Base-by-base conservation (phyloP, 2,797 vertebrate species). In the Streptopelia turtur region DNA sequence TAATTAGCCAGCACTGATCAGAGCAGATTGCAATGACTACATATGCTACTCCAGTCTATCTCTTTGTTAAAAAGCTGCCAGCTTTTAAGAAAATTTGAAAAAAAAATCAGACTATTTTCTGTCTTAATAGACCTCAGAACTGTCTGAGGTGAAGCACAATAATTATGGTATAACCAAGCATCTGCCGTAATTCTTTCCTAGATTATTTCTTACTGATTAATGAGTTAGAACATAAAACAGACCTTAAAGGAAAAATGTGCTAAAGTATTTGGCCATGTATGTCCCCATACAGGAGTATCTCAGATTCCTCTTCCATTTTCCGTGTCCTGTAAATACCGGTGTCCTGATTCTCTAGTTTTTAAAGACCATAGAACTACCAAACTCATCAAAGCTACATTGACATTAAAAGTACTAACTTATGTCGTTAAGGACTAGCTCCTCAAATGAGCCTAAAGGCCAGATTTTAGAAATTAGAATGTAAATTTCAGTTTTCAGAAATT, bases 1-100 rank as follows among this genome's bases (percentile, higher is more conserved):
- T 89, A 69, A 83, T 94, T 89, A 92, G 64, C 53, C 60, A 81
- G 70, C 47, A 31, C 21, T n/a, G 45, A 72, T 86, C 66, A 86
- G 82, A 96, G 87, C 55, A 94, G 81, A 94, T 93, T 93, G 80
- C 66, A 65, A 4, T 56, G 41, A 76, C 47, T 84, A 37, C 25
- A n/a, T n/a, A 39, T 39, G 60, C 47, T 88, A 23, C 47, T 79
- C 10, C 0, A 1, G 20, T 85, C 65, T 78, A 20, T 14, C 63
- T 78, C 69, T 77, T 68, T 2, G 0, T 69, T 81, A 45, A 25
- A 80, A 80, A 91, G 45, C 24, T 83, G 77, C 45, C n/a, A 81
- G 33, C 28, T 87, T 92, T 52, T 12, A 84, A 60, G 45, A 60
- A 66, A 91, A 72, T 20, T 20, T 43, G 18, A 43, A 22, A 71